Conservation (phyloP, 2,797 vertebrate species). For the Phylloscopus collybita region DNA sequence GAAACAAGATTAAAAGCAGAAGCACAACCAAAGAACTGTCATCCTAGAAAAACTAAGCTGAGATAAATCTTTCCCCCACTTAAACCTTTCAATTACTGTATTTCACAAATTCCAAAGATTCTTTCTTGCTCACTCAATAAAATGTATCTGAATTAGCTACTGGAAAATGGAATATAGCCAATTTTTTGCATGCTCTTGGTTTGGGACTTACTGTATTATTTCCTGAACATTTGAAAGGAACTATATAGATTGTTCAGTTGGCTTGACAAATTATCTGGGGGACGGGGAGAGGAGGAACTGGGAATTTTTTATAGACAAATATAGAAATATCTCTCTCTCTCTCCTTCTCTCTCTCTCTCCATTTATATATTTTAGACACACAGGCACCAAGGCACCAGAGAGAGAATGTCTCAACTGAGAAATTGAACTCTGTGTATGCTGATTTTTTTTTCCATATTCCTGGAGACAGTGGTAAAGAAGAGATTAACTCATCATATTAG, state of each 20-base stretch:
- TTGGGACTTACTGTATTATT: conserved; percentile 12
- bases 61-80: conserved; percentile 51
- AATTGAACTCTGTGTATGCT: conserved; percentile 4
- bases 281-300: neutral
- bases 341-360: neutral
- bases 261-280: conserved; percentile 26
- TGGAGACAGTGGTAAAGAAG: neutral
- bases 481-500: neutral
- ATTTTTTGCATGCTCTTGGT: neutral
- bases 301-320: conserved; percentile 23
- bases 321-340: neutral
- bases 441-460: neutral
- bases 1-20: conserved; percentile 71
- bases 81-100: conserved; percentile 59
- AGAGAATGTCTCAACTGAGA: neutral
- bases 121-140: conserved; percentile 48
- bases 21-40: conserved; percentile 64
- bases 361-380: conserved; percentile 6
- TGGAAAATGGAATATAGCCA: conserved; percentile 6
- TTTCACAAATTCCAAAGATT: conserved; percentile 45
- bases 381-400: neutral
- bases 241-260: neutral
- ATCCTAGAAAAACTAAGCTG: conserved; percentile 53
- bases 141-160: conserved; percentile 26
- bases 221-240: conserved; percentile 30